Base-by-base conservation (phyloP, 2,113 vertebrate genomes). In the Parus major region DNA sequence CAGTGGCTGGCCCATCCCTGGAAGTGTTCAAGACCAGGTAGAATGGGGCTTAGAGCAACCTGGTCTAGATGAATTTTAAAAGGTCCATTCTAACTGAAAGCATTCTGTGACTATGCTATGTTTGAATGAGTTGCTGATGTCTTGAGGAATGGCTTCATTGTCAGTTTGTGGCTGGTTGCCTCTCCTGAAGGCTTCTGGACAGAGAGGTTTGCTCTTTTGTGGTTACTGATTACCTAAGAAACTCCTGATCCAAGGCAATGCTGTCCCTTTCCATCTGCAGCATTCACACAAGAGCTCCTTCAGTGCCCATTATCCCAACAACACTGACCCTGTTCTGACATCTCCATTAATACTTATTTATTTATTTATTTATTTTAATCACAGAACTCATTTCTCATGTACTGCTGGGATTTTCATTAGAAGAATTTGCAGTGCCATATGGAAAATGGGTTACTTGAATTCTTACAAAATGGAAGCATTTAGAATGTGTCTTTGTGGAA, bases 351-450 rank as follows among this genome's bases (percentile, higher is more conserved):
- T 4, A 12, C 46, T 72, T 9, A 11, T 61, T 71, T 47, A 12
- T 20, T 35, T 2, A 39, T 39, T 22, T 22, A 16, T 46, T 23
- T 6, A 8, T 36, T 42, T 76, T 24, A 55, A 59, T 2, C 5
- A 42, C 9, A 69, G 10, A 69, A 59, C 13, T n/a, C 0, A 0
- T 68, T 86, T 80, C 49, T 64, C 18, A 47, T 68, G 10, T 35
- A 28, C 41, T 69, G 17, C 13, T 20, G 42, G 9, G 20, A 16
- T 88, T 86, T 92, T 60, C 28, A 49, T 41, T 16, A 35, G 59
- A 56, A 77, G 50, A 84, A 41, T 36, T 64, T 56, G 33, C 28
- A 75, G 24, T 16, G 39, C 41, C 53, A 9, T 6, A 4, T 63
- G 42, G 60, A 94, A 91, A 86, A 68, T 1, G 11, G 41, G 44